Base-by-base conservation (phyloP, 2,113 vertebrate genomes). In the Geothlypis trichas region DNA sequence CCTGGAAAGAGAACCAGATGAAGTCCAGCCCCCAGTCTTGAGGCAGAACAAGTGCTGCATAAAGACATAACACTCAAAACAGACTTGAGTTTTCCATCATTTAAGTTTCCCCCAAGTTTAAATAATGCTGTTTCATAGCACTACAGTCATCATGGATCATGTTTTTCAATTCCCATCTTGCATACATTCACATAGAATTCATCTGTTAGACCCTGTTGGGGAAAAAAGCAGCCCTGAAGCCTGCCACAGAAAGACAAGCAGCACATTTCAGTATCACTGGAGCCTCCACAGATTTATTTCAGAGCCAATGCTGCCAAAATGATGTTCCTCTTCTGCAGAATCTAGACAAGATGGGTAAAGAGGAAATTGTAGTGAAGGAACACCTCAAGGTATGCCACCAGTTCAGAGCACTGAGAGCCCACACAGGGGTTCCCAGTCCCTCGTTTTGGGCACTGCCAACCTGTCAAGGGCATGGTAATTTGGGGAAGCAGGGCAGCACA, bases 141-240 rank as follows among this genome's bases (percentile, higher is more conserved):
- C 10, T 33, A 13, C 30, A 55, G 15, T 7, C 27, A 31, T 44
- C 1, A 0, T 1, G 2, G 33, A 46, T 13, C 28, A 8, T 0
- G 0, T 27, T 82, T 93, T 65, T 68, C 58, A 68, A 31, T 57
- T 57, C 22, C 16, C 33, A 16, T 55, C 57, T 85, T 17, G 0
- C 33, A 51, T 13, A 16, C 1, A 2, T 13, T 67, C 7, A 2
- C 0, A 0, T 19, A 75, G 57, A 90, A 87, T 46, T 71, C 28
- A 61, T 14, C 49, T 39, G 13, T 33, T 91, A 68, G 80, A 84
- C 15, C 7, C 28, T 27, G 3, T 0, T 16, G 30, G 19, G 17
- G 1, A 1, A 30, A 47, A 84, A 72, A 77, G 5, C 35, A 72
- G 42, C 37, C 33, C 52, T 39, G n/a, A 84, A 74, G 23, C 81